Evolutionary conservation across 2,113 vertebrate genomes (phyloP), one percentile per base, ranked within the genome.

Genomic region (Pachyramphus minor): DNA sequence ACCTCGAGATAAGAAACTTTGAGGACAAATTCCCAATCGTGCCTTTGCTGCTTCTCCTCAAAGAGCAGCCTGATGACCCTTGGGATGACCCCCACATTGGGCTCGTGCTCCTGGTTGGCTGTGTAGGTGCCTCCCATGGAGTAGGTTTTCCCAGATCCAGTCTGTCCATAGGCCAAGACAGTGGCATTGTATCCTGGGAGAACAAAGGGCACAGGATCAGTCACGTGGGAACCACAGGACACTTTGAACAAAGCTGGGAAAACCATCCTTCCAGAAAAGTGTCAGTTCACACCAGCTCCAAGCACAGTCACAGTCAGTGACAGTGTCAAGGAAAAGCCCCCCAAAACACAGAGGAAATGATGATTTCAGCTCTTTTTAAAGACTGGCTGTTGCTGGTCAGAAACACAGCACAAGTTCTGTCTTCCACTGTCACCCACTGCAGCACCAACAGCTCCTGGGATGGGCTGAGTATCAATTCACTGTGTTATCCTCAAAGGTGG

Each of bases 101-200:
- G 98, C 52, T 99, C 99, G 3, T 98, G 95, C 95, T 99, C 99
- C 87, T 99, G 99, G 28, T 96, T 98, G 12, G 99, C 98, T 8
- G 99, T 99, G 83, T 99, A 99, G 8, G 99, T 97, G 49, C 99
- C 98, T 77, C 99, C 99, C 99, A 99, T 99, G 3, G 99, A 99
- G 84, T 98, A 99, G 0, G 99, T 99, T 95, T 99, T 99, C 39
- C 99, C 99, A 39, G 99, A 99, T 8, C 99, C 99, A 0, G 99
- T 99, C 96, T 99, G 99, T 25, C 99, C 99, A 5, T 99, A 99
- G 17, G 99, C 99, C 64, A 99, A 84, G 68, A 99, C 99, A 0
- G 99, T 99, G 37, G 99, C 99, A 95, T 99, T 98, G 75, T 99
- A 99, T 12, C 99, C 99, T 99, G 44, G 4, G 42, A 94, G 92